phyloP scores from a whole-genome alignment of 2,797 vertebrate species.

The Coccyzus lansbergi region DNA sequence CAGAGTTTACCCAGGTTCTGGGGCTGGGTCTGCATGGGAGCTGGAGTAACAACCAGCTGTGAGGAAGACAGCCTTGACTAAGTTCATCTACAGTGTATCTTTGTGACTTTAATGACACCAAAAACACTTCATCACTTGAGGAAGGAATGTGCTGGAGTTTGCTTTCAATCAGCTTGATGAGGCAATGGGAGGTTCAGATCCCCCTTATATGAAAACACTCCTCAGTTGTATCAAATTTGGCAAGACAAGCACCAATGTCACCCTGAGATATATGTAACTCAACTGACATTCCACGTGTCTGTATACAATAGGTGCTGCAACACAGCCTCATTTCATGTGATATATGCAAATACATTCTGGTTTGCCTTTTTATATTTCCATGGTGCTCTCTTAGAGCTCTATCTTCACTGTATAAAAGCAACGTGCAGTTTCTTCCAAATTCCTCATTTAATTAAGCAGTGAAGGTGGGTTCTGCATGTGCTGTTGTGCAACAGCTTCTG shows the following conservation, averaged over 20 bases:
- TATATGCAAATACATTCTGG: slow-evolving; percentile 72
- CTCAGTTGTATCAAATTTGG: slow-evolving; percentile 76
- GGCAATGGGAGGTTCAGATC: slow-evolving; percentile 71
- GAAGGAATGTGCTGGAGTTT: slow-evolving; percentile 66
- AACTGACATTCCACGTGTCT: slow-evolving; percentile 60
- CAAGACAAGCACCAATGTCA: slow-evolving; percentile 74
- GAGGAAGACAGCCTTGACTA: slow-evolving; percentile 49
- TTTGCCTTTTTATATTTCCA: slow-evolving; percentile 67
- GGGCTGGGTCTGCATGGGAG: slow-evolving; percentile 37
- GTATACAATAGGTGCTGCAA: slow-evolving; percentile 34
- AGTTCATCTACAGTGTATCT: slow-evolving; percentile 59
- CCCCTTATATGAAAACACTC: slow-evolving; percentile 74
- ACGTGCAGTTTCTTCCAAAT: slow-evolving; percentile 57
- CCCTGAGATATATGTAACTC: slow-evolving; percentile 73
- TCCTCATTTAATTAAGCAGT: slow-evolving; percentile 54
- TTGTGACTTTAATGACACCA: slow-evolving; percentile 73
- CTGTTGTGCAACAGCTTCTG: slow-evolving; percentile 53
- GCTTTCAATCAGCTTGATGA: slow-evolving; percentile 74
- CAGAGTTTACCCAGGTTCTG: not conserved
- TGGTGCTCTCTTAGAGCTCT: slow-evolving; percentile 52
- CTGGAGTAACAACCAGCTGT: slow-evolving; percentile 53
- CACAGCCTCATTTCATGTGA: slow-evolving; percentile 69
- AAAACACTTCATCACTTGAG: slow-evolving; percentile 66
- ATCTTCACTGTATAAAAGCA: slow-evolving; percentile 68
- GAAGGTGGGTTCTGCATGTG: not conserved